Base-by-base conservation (phyloP, 2,888 invertebrate genomes). In the Galerucella pusilla region DNA sequence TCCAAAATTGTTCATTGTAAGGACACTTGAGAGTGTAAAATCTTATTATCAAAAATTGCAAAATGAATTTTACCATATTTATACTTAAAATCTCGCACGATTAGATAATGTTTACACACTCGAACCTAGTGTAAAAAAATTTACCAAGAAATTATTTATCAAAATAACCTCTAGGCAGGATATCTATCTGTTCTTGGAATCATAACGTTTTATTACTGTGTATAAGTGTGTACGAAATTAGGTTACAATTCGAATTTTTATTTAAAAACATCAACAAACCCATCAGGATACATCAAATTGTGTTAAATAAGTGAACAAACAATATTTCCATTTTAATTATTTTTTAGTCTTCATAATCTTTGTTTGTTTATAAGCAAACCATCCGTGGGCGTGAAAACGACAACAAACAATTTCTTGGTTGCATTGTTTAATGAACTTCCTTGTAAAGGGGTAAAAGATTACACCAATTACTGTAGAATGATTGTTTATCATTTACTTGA, bases 101-200 rank as follows among this genome's bases (percentile, higher is more conserved):
- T 64, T 64, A 64, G 64, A 64, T 64, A 64, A 64, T 64, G 42
- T 16, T 6, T 45, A 64, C 16, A n/a, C 45, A 42, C 64, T 64
- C 42, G n/a, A 54, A 42, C 35, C 20, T 42, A 12, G n/a, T 64
- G 11, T 35, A 45, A 45, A 64, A 64, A 64, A 45, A 46, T 20
- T 42, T 64, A 45, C 64, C 46, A 42, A 42, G 64, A 64, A 64
- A 45, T 64, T 16, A 45, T 10, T 64, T 64, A 64, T 64, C 64
- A 64, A 64, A 42, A 45, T 64, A 64, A 64, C 42, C 16, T 54
- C 14, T 12, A 49, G 14, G 49, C 14, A 14, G 49, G 49, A 12
- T 12, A 14, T 49, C 49, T 49, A 49, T 49, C 49, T 14, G 14
- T 54, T 54, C 54, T 54, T 54, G 16, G 54, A 54, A 54, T 16